Conservation (phyloP, 2,888 invertebrate species). For the Eucriotettix oculatus region DNA sequence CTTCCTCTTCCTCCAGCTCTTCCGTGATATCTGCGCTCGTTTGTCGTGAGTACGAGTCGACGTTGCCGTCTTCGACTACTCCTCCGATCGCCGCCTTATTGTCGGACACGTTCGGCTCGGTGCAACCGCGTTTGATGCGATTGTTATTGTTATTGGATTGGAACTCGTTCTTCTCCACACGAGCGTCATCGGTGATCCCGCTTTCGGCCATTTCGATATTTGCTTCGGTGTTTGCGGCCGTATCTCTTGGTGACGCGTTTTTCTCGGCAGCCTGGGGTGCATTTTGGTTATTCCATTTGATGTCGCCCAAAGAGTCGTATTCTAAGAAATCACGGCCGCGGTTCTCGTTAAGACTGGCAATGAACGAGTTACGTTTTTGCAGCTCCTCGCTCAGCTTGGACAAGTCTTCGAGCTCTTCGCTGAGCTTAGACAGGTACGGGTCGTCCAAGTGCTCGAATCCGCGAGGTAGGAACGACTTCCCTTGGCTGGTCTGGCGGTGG, state of each 20-base stretch:
- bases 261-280: background rate
- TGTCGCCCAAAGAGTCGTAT: background rate
- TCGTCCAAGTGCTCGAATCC: slow-evolving; percentile 35
- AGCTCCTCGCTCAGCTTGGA: slow-evolving; percentile 39
- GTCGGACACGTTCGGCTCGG: background rate
- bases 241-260: background rate
- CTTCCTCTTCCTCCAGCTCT: slow-evolving; percentile 7
- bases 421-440: slow-evolving; percentile 40
- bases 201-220: background rate
- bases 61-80: background rate
- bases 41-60: slow-evolving; percentile 5
- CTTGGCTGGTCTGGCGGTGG: slow-evolving; percentile 19
- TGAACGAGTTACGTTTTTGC: slow-evolving; percentile 39
- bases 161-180: background rate
- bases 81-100: background rate
- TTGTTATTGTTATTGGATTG: background rate
- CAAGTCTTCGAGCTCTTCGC: slow-evolving; percentile 38
- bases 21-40: slow-evolving; percentile 10
- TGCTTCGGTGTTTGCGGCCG: background rate
- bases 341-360: slow-evolving; percentile 31
- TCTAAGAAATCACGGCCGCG: background rate
- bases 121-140: background rate
- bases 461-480: background rate
- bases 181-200: background rate
- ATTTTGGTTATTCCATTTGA: background rate